Evolutionary conservation across 2,113 vertebrate genomes (phyloP), one percentile per base, ranked within the genome.

Genomic region (Menura novaehollandiae): DNA sequence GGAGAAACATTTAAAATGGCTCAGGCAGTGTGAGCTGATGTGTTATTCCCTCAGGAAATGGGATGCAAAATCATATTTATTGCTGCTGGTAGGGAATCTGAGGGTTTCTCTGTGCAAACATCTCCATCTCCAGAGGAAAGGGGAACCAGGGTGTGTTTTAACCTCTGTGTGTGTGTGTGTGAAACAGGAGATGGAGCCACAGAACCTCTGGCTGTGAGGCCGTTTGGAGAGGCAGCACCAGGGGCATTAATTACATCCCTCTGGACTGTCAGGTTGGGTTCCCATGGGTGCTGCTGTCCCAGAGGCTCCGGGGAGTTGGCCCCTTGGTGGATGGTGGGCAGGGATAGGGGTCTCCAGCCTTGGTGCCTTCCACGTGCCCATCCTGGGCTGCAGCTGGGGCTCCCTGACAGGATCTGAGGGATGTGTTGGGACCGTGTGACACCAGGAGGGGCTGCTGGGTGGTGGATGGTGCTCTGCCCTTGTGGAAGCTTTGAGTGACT

Each of bases 311-410:
- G 56, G 41, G 77, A 9, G 33, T 18, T 51, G 32, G 62, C 21
- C 49, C 2, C 76, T 71, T 16, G 27, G 2, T 27, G 73, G 55
- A 0, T 11, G 43, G 3, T 1, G 33, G 3, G 32, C 8, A 47
- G 60, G 1, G 17, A 4, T 7, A 60, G 33, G 33, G n/a, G 5
- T 39, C 46, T 41, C 22, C 18, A 7, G 35, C 49, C 51, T 26
- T 7, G 1, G 37, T 2, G 6, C 24, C 8, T 11, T n/a, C 44
- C 24, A 3, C 1, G 1, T 10, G 8, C n/a, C 35, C 0, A 0
- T 32, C 44, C 11, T 3, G 4, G 9, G 59, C 47, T 20, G 58
- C 21, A 12, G n/a, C 47, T 37, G 47, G 18, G 5, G 11, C 15
- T 59, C 44, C 33, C 52, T 12, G 10, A 0, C 0, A 8, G 59